A percentile compares a stretch with the other conserved stretches of the same genome.
These are phyloP conservation scores for Linepithema humile DNA, from an alignment of 1,140 invertebrate genomes.

Conservation along the genomic window DNA sequence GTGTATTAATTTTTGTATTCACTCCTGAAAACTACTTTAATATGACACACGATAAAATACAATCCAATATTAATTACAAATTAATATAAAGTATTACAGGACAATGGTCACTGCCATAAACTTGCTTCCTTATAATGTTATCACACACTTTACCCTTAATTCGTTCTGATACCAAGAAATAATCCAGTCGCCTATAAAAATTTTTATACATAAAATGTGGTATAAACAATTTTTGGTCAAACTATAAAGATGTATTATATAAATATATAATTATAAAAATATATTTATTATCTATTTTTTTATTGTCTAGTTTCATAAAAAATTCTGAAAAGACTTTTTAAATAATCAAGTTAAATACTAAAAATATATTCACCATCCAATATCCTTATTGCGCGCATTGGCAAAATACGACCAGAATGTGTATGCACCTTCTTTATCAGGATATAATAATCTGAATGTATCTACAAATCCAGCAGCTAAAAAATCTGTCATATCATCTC, in stretches of 20 bases:
- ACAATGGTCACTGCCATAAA: conserved; percentile 88
- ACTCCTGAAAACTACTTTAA: not conserved
- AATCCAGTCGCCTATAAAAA: conserved; percentile 94
- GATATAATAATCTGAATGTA: conserved; percentile 95
- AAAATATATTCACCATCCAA: conserved; percentile 87
- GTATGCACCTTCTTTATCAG: conserved; percentile 92
- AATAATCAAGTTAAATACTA: too few relatives aligned
- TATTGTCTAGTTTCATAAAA: too few relatives aligned
- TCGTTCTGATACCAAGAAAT: conserved; percentile 94
- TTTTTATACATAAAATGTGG: too few relatives aligned
- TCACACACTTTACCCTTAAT: conserved; percentile 91
- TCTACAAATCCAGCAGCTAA: conserved; percentile 93
- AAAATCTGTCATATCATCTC: conserved; percentile 95
- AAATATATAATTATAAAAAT: conserved; percentile 3
- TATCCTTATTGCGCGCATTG: conserved; percentile 94
- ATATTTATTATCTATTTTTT: conserved; percentile 86
- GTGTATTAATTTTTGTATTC: conserved; percentile 1
- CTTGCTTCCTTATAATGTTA: conserved; percentile 89
- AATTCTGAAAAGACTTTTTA: too few relatives aligned
- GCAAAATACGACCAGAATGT: conserved; percentile 98
- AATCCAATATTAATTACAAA: conserved; percentile 38
- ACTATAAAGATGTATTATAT: too few relatives aligned
- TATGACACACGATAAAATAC: conserved; percentile 34
- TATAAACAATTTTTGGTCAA: too few relatives aligned
- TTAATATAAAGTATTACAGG: conserved; percentile 64